Base-by-base conservation (phyloP, 2,797 vertebrate species). In the Hyperoplus lanceolatus region DNA sequence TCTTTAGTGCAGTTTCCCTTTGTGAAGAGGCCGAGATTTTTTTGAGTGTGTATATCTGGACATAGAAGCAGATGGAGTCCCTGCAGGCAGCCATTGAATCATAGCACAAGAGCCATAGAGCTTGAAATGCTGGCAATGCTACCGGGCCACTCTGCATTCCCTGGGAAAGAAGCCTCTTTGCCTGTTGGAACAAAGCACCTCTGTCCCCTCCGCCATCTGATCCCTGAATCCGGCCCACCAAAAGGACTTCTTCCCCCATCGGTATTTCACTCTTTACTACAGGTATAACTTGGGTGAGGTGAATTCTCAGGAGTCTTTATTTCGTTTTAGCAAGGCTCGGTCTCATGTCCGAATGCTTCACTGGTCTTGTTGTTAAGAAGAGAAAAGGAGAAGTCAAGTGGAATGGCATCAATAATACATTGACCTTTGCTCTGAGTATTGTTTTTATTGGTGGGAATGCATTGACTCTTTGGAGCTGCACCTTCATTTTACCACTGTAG, bases 171-270 rank as follows among this genome's bases (percentile, higher is more conserved):
- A 73, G 80, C 72, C 29, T 80, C 87, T 55, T 45, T 81, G 71
- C 80, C 78, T 69, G 74, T 60, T 55, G 67, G 86, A 92, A 95
- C 94, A 96, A 95, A 93, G 93, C 73, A 38, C 72, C 90, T 89
- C 91, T 95, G 90, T 95, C 67, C 81, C 46, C 43, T 42, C 73
- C 0, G 89, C 86, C 88, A 95, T 84, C 87, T 61, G 92, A 95
- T 95, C 92, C 89, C 82, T 69, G 58, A 81, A 71, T 85, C 82
- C 77, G 78, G n/a, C 79, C 39, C 45, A 68, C 64, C 56, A 56
- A 73, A 75, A 18, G 39, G 16, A 46, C 45, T 50, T 10, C 51
- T 18, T 68, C 58, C 55, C 29, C 43, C 21, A 5, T 46, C 50
- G 51, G 73, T 76, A 15, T 59, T 85, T 77, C 36, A 76, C 71